Conservation (phyloP, 2,797 vertebrate species). For the Helicolenus hilgendorfi region DNA sequence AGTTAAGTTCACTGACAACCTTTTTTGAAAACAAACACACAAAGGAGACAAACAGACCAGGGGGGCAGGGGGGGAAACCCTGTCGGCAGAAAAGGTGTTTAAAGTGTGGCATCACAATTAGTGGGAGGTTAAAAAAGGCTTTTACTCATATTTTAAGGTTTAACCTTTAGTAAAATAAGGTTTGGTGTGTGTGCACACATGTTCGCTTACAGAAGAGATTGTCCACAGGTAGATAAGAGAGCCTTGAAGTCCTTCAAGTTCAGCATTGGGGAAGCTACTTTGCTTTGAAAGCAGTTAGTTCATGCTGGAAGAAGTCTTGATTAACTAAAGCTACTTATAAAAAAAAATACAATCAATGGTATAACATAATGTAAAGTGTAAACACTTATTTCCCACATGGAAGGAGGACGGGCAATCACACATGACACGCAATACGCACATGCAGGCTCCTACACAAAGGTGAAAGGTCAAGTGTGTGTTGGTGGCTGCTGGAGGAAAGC, state of each 20-base stretch:
- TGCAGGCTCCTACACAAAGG: background rate
- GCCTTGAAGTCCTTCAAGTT: background rate
- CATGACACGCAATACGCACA: background rate
- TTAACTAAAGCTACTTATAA: background rate
- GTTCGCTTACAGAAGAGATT: background rate
- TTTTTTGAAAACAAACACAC: background rate
- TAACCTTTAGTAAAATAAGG: background rate
- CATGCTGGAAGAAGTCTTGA: background rate
- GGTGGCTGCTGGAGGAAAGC: background rate
- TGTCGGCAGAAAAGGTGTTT: background rate
- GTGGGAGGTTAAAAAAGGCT: background rate
- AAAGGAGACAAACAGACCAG: background rate
- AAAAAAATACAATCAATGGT: too few species aligned
- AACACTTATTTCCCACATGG: too few species aligned
- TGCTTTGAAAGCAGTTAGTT: too few species aligned
- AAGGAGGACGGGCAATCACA: too few species aligned
- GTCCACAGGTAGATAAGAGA: background rate
- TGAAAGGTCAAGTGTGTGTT: background rate
- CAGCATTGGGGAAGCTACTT: background rate
- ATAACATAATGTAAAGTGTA: too few species aligned
- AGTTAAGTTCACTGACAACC: too few species aligned
- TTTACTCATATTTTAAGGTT: background rate
- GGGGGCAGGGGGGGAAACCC: background rate
- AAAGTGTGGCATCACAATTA: background rate
- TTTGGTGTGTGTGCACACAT: background rate